Evolutionary conservation across 1,140 invertebrate genomes (phyloP), one percentile per base, ranked within the genome.

Genomic region (Wasmannia auropunctata): DNA sequence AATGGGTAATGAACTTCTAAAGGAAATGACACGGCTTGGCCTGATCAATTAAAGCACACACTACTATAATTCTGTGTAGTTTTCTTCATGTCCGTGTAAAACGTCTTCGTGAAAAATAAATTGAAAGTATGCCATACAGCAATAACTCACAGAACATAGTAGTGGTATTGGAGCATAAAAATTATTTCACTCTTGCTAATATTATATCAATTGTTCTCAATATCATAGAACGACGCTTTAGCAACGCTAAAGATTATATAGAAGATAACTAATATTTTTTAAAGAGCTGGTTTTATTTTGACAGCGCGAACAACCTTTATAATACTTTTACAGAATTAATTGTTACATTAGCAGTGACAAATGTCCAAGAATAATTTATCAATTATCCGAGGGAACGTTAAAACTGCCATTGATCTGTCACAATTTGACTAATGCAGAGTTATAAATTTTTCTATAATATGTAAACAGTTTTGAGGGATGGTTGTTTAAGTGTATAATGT

Each of bases 1-100:
- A 96, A 98, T 99, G 98, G 99, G 99, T 63, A 96, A 96, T 79
- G 97, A 98, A 94, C 96, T 99, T 88, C 95, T 97, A 84, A 98
- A 99, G 96, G 98, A 98, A 95, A 98, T 98, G 98, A 97, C 97
- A 93, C 96, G 97, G 94, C 95, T 97, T 92, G 96, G 96, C 91
- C 96, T 97, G 91, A 96, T 96, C 77, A 93, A 92, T 90, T 90
- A 77, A 92, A 79, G 51, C 43, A 70, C 16, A 34, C 58, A 88
- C 25, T 83, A 62, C 89, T 83, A 85, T 87, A 92, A 92, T 92
- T 90, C 92, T 91, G 93, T 94, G 94, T 95, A 95, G 94, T 94
- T 94, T 92, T 92, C 90, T 93, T 91, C 92, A 87, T 95, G 91
- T 95, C 91, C 92, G 89, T 93, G 91, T 94, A 94, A 67, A 67